Evolutionary conservation across 2,113 vertebrate genomes (phyloP).

Genomic region (Alouatta palliata): DNA sequence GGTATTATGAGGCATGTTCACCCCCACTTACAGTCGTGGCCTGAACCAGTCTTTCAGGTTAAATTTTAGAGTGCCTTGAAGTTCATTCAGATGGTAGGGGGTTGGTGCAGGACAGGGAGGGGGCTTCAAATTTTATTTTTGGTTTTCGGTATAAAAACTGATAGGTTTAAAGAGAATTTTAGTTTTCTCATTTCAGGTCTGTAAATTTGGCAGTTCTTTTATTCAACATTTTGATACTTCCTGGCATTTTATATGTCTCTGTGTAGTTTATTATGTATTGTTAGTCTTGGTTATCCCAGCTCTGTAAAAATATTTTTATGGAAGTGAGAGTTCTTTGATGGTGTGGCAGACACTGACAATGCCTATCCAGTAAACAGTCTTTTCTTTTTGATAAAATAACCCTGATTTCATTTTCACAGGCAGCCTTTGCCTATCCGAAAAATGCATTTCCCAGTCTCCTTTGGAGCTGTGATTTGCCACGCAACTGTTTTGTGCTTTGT

Average conservation of each 20-base stretch:
- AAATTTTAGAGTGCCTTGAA: too few relatives aligned
- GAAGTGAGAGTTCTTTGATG: background rate
- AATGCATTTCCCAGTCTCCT: background rate
- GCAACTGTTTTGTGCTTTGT: background rate
- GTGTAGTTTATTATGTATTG: background rate
- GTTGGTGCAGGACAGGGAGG: too few relatives aligned
- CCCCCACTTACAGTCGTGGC: too few relatives aligned
- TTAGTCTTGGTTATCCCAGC: background rate
- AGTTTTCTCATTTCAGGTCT: background rate
- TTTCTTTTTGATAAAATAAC: background rate
- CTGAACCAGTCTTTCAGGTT: too few relatives aligned
- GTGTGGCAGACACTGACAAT: background rate
- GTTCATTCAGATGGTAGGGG: too few relatives aligned
- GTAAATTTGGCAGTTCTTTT: background rate
- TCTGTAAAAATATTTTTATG: conserved; percentile 23
- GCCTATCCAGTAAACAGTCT: background rate
- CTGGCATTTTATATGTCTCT: background rate
- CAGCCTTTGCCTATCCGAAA: background rate
- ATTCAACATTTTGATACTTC: background rate
- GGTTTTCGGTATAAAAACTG: background rate
- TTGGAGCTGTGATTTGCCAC: background rate
- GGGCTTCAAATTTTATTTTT: too few relatives aligned
- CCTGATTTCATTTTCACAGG: conserved; percentile 7
- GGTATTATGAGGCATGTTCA: too few relatives aligned
- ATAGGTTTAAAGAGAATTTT: background rate